Conservation (phyloP, 1,140 invertebrate genomes). For the Lordiphosa collinella region DNA sequence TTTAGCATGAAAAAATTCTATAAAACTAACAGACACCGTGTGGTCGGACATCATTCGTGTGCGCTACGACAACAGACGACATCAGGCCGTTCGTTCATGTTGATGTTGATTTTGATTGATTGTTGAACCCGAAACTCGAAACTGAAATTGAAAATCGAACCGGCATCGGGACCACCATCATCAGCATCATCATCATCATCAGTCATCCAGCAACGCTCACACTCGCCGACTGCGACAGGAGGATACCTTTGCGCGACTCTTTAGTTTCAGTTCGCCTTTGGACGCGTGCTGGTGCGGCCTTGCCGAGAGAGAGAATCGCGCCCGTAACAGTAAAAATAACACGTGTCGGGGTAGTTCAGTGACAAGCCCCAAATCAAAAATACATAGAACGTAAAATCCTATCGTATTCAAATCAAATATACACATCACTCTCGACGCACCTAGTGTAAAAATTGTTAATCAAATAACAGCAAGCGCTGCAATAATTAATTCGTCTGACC, state of each 20-base stretch:
- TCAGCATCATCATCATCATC: constrained; percentile 27
- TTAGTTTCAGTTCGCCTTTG: constrained; percentile 74
- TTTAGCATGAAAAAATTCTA: constrained; percentile 79
- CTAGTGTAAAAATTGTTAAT: constrained; percentile 57
- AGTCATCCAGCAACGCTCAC: constrained; percentile 20
- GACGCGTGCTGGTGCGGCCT: constrained; percentile 68
- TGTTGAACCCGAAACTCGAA: constrained; percentile 56
- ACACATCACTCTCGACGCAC: constrained; percentile 21
- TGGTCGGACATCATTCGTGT: constrained; percentile 70
- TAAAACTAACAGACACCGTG: constrained; percentile 79
- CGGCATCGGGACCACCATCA: constrained; percentile 17
- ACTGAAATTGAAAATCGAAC: constrained; percentile 51
- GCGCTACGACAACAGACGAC: constrained; percentile 61
- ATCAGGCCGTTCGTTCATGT: constrained; percentile 8
- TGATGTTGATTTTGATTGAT: constrained; percentile 49
- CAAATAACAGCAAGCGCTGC: constrained; percentile 35
- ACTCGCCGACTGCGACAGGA: constrained; percentile 39
- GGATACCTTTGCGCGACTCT: constrained; percentile 69
- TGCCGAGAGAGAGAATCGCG: constrained; percentile 47
- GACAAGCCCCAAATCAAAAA: constrained; percentile 49
- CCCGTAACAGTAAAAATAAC: constrained; percentile 19
- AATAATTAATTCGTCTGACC: constrained; percentile 59
- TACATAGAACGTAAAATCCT: constrained; percentile 1
- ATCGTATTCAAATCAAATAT: constrained; percentile 4
- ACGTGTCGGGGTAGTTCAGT: constrained; percentile 62